A percentile compares a stretch with the other conserved stretches of the same genome.
These are phyloP conservation scores for Acrocera orbiculus DNA, from an alignment of 2,888 invertebrate species.

Conservation along the genomic window DNA sequence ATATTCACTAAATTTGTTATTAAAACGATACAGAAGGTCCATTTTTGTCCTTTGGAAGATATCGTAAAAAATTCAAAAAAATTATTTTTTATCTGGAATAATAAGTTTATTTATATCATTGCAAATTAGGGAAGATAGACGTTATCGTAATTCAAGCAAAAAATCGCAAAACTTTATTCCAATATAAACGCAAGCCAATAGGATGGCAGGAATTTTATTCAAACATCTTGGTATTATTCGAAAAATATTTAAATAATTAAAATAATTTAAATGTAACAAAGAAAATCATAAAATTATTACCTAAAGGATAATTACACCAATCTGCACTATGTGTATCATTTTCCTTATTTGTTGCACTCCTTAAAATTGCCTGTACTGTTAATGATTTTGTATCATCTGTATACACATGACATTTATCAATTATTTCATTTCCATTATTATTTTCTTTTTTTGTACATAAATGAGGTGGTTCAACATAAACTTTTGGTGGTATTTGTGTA, in stretches of 20 bases:
- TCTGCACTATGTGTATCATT: constrained; percentile 28
- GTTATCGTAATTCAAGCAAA: too few species aligned
- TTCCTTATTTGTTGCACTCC: constrained; percentile 32
- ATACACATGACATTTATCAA: constrained; percentile 40
- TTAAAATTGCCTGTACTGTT: constrained; percentile 35
- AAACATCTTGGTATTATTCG: too few species aligned
- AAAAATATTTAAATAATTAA: background rate
- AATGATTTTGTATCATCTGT: constrained; percentile 37
- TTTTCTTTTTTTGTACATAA: constrained; percentile 30
- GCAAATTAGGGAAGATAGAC: too few species aligned
- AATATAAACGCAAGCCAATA: too few species aligned
- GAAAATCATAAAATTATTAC: constrained; percentile 30
- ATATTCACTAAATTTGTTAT: too few species aligned
- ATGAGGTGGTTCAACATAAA: constrained; percentile 37
- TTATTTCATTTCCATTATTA: constrained; percentile 15
- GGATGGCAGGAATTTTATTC: too few species aligned
- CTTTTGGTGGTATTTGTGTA: constrained; percentile 14
- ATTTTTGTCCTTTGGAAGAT: too few species aligned
- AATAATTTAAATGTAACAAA: background rate
- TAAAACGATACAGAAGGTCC: too few species aligned
- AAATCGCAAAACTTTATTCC: too few species aligned
- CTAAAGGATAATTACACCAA: constrained; percentile 52
- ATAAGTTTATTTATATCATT: too few species aligned
- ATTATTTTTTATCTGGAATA: too few species aligned
- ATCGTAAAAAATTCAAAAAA: too few species aligned